Base-by-base conservation (phyloP, 2,797 vertebrate species). In the Cygnus olor region DNA sequence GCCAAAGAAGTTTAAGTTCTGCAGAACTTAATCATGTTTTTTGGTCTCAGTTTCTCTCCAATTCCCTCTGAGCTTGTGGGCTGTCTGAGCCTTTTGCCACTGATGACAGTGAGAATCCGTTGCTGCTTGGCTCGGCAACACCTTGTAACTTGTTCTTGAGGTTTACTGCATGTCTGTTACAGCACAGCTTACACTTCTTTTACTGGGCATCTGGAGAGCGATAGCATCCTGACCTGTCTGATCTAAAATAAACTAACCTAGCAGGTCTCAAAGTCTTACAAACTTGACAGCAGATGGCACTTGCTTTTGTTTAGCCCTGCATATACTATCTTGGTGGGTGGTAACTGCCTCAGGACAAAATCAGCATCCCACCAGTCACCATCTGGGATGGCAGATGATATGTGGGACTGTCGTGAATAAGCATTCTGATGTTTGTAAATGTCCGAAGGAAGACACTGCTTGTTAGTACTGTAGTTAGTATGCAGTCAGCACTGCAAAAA, bases 351-450 rank as follows among this genome's bases (percentile, higher is more conserved):
- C 74, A 90, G 96, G 94, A 96, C 93, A 93, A 95, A 97, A 94
- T 92, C 94, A 92, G 96, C 96, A 96, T 96, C 96, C 93, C 86
- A 97, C 94, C 93, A 97, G 95, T 69, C 94, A 76, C 96, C 96
- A 97, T 97, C 96, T 97, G 96, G 94, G 80, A 56, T 60, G 84
- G 91, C 96, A 96, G 95, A 96, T 96, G 88, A 96, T 94, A 92
- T 96, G 91, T 96, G 86, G 94, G 91, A 95, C 93, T 90, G 94
- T 92, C 88, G 87, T 94, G 95, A 95, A 94, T 94, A 95, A 97
- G 95, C 94, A 94, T 93, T 95, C 88, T 92, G 83, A 95, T 95
- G 95, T 97, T 95, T 96, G 95, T 96, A 93, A 90, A 94, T 94
- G 93, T 96, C 96, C 84, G 51, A 96, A 90, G 90, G 88, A 96